Evolutionary conservation across 2,888 invertebrate genomes (phyloP).

Genomic region (Phortica magna): DNA sequence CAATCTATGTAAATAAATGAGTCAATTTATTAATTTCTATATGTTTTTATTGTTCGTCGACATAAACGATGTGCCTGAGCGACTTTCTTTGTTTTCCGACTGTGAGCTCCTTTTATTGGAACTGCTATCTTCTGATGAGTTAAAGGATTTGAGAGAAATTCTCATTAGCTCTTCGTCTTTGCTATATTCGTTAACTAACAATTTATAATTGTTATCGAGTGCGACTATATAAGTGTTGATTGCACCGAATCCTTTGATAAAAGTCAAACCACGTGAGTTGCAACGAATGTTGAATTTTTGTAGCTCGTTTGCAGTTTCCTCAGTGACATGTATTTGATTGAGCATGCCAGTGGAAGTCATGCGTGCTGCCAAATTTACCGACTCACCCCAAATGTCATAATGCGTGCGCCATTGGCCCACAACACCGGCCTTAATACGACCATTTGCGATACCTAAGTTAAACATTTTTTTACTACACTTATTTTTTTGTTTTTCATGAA

Average conservation of each 20-base stretch:
- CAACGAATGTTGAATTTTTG: slow-evolving; percentile 85
- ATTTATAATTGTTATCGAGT: slow-evolving; percentile 30
- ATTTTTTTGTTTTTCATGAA: not conserved
- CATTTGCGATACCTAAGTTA: slow-evolving; percentile 88
- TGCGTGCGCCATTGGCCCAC: slow-evolving; percentile 95
- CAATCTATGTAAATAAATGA: too few relatives aligned
- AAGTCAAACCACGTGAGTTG: slow-evolving; percentile 83
- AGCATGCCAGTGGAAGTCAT: slow-evolving; percentile 95
- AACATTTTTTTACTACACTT: slow-evolving; percentile 80
- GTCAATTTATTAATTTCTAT: too few relatives aligned
- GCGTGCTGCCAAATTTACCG: slow-evolving; percentile 96
- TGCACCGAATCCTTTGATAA: slow-evolving; percentile 83
- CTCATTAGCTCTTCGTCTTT: not conserved
- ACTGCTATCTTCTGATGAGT: too few relatives aligned
- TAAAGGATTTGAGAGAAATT: too few relatives aligned
- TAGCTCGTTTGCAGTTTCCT: slow-evolving; percentile 84
- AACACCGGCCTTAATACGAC: slow-evolving; percentile 95
- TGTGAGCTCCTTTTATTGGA: too few relatives aligned
- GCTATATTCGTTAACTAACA: slow-evolving; percentile 25
- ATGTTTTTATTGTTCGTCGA: too few relatives aligned
- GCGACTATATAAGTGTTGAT: slow-evolving; percentile 36
- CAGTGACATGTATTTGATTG: slow-evolving; percentile 88
- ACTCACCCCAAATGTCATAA: slow-evolving; percentile 98
- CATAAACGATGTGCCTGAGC: too few relatives aligned
- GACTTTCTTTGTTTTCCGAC: too few relatives aligned